Percentiles rank a stretch among this genome's conserved stretches.
These are phyloP conservation scores for Drosophila serrata DNA, from an alignment of 1,140 invertebrate genomes.

Conservation along the genomic window DNA sequence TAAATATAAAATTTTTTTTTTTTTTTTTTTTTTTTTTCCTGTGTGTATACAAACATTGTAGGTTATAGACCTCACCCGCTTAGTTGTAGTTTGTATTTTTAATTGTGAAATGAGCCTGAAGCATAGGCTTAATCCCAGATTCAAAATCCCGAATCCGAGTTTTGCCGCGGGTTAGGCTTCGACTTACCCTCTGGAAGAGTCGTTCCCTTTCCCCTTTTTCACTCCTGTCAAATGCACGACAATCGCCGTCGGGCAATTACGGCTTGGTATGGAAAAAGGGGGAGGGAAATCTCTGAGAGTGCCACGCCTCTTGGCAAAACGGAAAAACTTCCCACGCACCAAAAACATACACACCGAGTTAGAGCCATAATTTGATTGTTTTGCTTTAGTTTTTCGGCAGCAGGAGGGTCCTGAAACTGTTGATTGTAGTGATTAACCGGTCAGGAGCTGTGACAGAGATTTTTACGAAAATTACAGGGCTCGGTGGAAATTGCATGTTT, in stretches of 20 bases:
- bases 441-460: slow-evolving; percentile 55
- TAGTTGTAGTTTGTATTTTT: slow-evolving; percentile 35
- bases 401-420: slow-evolving; percentile 50
- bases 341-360: slow-evolving; percentile 23
- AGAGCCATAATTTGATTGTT: slow-evolving; percentile 77
- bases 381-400: slow-evolving; percentile 32
- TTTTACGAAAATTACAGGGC: slow-evolving; percentile 66
- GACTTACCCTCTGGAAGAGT: slow-evolving; percentile 25
- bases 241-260: slow-evolving; percentile 38
- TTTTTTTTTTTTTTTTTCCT: no score
- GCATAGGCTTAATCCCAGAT: slow-evolving; percentile 44
- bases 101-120: slow-evolving; percentile 68
- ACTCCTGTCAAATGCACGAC: slow-evolving; percentile 51
- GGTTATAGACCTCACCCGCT: slow-evolving; percentile 4
- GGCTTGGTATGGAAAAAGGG: slow-evolving; percentile 9
- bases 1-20: no score
- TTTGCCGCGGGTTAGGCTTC: slow-evolving; percentile 53
- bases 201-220: slow-evolving; percentile 6
- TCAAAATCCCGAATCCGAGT: slow-evolving; percentile 1
- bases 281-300: slow-evolving; percentile 38
- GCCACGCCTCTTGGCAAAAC: slow-evolving; percentile 25
- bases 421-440: slow-evolving; percentile 83
- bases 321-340: slow-evolving; percentile 50
- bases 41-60: slow-evolving; percentile 23
- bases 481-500: slow-evolving; percentile 76